Conservation (phyloP, 2,797 vertebrate species). For the Cirrhinus molitorella region DNA sequence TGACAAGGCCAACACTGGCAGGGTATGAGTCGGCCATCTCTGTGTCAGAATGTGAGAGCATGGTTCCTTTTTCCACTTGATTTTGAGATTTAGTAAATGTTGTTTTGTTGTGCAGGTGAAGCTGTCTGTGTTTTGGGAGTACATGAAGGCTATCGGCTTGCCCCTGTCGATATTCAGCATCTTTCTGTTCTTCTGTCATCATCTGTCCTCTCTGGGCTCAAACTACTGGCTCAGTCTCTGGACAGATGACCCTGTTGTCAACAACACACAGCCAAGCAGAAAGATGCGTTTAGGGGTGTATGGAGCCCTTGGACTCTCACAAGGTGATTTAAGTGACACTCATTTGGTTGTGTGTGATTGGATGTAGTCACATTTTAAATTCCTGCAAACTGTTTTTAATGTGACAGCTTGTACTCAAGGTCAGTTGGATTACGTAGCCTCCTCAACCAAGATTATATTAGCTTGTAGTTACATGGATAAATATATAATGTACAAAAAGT, state of each 20-base stretch:
- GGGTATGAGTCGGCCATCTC: constrained; percentile 73
- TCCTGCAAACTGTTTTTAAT: not conserved
- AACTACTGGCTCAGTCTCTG: constrained; percentile 98
- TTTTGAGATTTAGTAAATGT: not conserved
- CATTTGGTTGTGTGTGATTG: not conserved
- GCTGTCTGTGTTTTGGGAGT: constrained; percentile 91
- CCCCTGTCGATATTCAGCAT: constrained; percentile 84
- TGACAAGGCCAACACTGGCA: constrained; percentile 91
- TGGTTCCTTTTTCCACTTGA: not conserved
- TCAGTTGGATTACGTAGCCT: not conserved
- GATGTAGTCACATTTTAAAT: not conserved
- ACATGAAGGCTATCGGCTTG: constrained; percentile 91
- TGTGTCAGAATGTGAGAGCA: not conserved
- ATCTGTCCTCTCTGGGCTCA: constrained; percentile 85
- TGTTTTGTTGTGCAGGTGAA: constrained; percentile 83
- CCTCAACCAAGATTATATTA: not conserved
- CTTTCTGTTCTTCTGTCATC: constrained; percentile 87
- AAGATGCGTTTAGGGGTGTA: constrained; percentile 88
- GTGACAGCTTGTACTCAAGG: not conserved
- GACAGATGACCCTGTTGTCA: constrained; percentile 92
- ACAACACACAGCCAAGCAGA: constrained; percentile 88
- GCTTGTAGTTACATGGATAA: not conserved
- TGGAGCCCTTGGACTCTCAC: constrained; percentile 86
- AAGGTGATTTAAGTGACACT: constrained; percentile 78
- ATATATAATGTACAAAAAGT: not conserved